phyloP scores from a whole-genome alignment of 2,113 vertebrate species.

The Turdus rufiventris region DNA sequence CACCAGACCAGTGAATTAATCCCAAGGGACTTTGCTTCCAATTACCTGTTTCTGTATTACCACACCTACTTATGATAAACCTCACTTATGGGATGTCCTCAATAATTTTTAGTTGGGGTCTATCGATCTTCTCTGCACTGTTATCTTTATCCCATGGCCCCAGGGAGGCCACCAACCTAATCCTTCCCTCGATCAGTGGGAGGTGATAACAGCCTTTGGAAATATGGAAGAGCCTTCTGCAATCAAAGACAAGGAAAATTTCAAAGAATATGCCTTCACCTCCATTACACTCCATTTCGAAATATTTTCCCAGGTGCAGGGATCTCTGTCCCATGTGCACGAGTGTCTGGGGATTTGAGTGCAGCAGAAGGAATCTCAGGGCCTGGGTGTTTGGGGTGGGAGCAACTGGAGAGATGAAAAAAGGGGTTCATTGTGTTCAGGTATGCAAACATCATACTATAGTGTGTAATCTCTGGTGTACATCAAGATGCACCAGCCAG shows the following conservation, averaged over 20 bases:
- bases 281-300: background rate
- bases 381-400: background rate
- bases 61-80: background rate
- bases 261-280: background rate
- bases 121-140: background rate
- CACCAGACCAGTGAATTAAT: background rate
- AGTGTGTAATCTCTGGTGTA: background rate
- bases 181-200: background rate
- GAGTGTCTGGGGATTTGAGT: background rate
- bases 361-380: background rate
- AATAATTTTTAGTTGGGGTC: background rate
- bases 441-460: background rate
- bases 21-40: background rate
- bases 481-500: background rate
- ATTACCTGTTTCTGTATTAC: background rate
- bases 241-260: background rate
- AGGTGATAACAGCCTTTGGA: background rate
- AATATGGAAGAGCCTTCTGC: background rate
- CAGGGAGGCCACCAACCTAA: background rate
- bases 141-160: background rate
- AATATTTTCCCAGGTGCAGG: background rate
- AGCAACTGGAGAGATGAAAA: background rate
- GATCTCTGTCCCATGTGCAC: background rate
- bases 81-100: background rate
- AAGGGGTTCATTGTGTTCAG: background rate